Evolutionary conservation across 1,140 invertebrate genomes (phyloP).

Genomic region (Procambarus clarkii): DNA sequence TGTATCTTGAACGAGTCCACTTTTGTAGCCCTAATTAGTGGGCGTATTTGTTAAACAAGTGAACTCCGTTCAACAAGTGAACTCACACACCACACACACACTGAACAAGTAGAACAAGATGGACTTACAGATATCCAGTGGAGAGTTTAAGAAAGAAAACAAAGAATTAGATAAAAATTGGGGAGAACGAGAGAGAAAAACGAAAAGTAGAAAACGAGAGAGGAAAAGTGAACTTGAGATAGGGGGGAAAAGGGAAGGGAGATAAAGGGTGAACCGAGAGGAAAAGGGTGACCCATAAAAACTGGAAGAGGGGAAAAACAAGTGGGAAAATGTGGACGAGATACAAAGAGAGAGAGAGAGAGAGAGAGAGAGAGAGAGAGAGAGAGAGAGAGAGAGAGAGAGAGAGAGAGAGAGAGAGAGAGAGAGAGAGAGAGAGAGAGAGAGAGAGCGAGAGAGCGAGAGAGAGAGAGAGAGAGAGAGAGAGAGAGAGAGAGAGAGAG

Average conservation of each 20-base stretch:
- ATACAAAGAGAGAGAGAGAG: not conserved
- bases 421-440: not conserved
- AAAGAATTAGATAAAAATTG: not conserved
- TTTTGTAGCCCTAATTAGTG: no score
- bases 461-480: not conserved
- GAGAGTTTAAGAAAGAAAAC: not conserved
- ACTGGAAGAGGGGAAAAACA: no score
- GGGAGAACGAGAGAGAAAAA: no score
- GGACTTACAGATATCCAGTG: no score
- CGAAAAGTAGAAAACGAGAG: not conserved
- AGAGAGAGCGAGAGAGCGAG: no score
- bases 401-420: not conserved
- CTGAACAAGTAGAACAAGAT: no score
- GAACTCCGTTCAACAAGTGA: no score
- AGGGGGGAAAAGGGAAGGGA: constrained; percentile 13
- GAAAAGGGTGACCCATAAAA: no score
- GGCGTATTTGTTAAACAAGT: no score
- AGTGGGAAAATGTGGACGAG: no score
- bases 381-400: not conserved
- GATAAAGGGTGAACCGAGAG: not conserved
- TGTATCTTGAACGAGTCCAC: no score
- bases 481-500: not conserved
- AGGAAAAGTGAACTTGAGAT: not conserved
- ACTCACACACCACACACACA: no score
- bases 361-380: not conserved